Evolutionary conservation across 2,888 invertebrate genomes (phyloP).

Genomic region (Drymonia ruficornis): DNA sequence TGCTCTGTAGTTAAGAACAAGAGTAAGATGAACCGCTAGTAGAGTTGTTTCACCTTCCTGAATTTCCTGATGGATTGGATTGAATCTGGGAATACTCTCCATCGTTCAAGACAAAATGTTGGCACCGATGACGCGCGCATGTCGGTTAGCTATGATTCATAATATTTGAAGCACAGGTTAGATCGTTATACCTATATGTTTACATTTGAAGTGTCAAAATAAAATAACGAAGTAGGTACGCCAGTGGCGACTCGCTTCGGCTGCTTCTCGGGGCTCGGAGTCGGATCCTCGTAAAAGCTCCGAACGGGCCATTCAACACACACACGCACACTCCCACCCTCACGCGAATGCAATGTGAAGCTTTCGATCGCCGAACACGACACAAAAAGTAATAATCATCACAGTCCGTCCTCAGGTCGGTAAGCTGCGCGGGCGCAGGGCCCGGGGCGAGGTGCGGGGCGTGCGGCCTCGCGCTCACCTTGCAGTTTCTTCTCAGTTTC

Average conservation of each 20-base stretch:
- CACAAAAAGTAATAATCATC: constrained; percentile 50
- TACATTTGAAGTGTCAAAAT: not conserved
- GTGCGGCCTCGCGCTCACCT: constrained; percentile 87
- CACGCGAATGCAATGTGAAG: constrained; percentile 35
- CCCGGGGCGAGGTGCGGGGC: constrained; percentile 19
- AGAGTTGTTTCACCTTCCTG: no score
- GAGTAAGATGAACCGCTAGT: no score
- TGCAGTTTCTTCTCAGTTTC: constrained; percentile 97
- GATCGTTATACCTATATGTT: no score
- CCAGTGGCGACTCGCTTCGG: not conserved
- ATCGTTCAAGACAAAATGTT: not conserved
- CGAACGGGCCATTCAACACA: not conserved
- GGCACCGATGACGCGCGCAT: not conserved
- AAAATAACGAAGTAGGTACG: not conserved
- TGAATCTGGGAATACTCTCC: no score
- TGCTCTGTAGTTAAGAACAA: no score
- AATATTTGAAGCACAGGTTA: not conserved
- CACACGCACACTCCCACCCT: constrained; percentile 28
- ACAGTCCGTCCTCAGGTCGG: constrained; percentile 33
- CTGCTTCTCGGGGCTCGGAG: not conserved
- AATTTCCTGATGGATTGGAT: no score
- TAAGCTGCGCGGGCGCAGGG: constrained; percentile 23
- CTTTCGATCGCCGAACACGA: constrained; percentile 53
- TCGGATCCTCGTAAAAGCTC: not conserved
- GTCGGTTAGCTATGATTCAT: not conserved